These are phyloP conservation scores for Dasyprocta punctata DNA, from an alignment of 2,113 vertebrate genomes.

Conservation along the genomic window DNA sequence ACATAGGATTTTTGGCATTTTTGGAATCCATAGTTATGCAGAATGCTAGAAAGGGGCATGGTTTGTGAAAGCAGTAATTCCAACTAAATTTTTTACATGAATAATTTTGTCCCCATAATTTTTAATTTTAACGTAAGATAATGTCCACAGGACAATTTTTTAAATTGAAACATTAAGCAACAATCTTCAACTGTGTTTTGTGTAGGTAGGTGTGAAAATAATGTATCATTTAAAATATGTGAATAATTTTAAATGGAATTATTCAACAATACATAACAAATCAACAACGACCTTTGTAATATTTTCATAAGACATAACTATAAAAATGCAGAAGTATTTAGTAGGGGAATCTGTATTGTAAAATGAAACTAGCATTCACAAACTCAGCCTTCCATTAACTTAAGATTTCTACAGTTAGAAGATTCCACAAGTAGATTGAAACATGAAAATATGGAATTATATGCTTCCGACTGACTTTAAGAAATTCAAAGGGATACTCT, in stretches of 20 bases:
- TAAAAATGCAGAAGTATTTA: constrained; percentile 47
- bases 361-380: constrained; percentile 62
- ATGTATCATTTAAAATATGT: constrained; percentile 58
- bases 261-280: constrained; percentile 11
- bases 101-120: not conserved
- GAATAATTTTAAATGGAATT: not conserved
- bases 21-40: not conserved
- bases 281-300: not conserved
- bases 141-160: not conserved
- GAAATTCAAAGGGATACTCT: constrained; percentile 34
- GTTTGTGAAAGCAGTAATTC: not conserved
- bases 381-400: constrained; percentile 60
- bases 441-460: not conserved
- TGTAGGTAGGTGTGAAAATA: constrained; percentile 20
- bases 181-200: not conserved
- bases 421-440: not conserved
- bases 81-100: not conserved
- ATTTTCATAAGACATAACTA: not conserved
- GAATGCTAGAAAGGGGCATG: not conserved
- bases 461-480: not conserved
- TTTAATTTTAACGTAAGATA: not conserved
- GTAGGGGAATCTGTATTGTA: constrained; percentile 40
- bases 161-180: not conserved
- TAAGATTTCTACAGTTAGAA: constrained; percentile 49
- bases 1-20: not conserved